Evolutionary conservation across 1,140 invertebrate species (phyloP), one percentile per base, ranked within the genome.

Genomic region (Trypoxylus dichotomus): DNA sequence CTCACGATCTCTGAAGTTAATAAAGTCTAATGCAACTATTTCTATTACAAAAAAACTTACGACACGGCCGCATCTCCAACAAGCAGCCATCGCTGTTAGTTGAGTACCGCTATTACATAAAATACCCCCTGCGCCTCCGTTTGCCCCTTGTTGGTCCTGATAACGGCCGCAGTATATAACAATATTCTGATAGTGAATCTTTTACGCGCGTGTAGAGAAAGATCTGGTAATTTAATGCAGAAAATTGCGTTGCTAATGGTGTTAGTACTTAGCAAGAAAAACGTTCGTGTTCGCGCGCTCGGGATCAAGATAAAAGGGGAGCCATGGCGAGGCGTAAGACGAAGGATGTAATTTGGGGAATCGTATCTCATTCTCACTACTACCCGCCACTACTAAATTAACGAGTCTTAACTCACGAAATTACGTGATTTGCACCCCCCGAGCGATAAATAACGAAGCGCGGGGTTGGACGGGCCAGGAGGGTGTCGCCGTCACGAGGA

Each of bases 321-420:
- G 60, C 60, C 3, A n/a, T 3, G 15, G 19, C 24, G 24, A 27
- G 19, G 24, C 21, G 60, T 11, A 25, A 19, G 19, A 13, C 60
- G 60, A 25, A 15, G 24, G 21, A 68, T 29, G 27, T 68, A 68
- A 68, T 68, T 68, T 68, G 24, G 60, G 60, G 60, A 27, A 68
- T 68, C 47, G 47, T 54, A 54, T 54, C 47, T 54, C 47, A 54
- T 54, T 54, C 60, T 29, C 60, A 68, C 60, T 68, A 68, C 60
- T 24, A 68, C 60, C 60, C 60, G 60, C 60, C 60, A 68, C 60
- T 68, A 68, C 60, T 68, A 68, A 68, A 68, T 68, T 68, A 68
- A 68, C 60, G 60, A 68, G 60, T 68, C 60, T 68, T 68, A 68
- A 15, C 60, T 60, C 58, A 60, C 58, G 58, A 60, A 60, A 60